A percentile compares a stretch with the other conserved stretches of the same genome.
Evolutionary conservation across 37 sponge, comb jelly and placozoan genomes (phyloP).

Genomic region (Theonella swinhoei): DNA sequence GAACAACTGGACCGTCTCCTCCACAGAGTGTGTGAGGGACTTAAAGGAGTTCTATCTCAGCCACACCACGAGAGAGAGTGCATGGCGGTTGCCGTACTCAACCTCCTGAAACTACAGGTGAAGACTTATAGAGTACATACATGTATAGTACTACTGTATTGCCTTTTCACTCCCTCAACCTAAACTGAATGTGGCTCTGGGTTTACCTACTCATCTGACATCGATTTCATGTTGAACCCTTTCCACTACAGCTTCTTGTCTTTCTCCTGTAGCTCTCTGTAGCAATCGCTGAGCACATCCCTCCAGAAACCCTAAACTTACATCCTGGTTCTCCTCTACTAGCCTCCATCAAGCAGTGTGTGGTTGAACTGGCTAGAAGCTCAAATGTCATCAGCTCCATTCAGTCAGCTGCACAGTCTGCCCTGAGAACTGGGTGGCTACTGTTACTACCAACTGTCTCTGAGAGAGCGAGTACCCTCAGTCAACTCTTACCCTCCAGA

Average conservation of each 20-base stretch:
- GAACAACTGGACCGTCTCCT: slow-evolving; percentile 75
- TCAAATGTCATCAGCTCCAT: slow-evolving; percentile 64
- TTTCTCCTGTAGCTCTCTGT: slow-evolving; percentile 68
- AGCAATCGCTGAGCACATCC: slow-evolving; percentile 56
- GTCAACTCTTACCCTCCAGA: slow-evolving; percentile 61
- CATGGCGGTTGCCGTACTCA: slow-evolving; percentile 79
- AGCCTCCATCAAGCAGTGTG: slow-evolving; percentile 79
- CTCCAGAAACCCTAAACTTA: slow-evolving; percentile 55
- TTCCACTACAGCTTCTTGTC: no score
- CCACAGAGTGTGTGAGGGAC: slow-evolving; percentile 58
- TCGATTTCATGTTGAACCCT: no score
- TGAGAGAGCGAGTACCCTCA: slow-evolving; percentile 84
- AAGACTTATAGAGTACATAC: not conserved
- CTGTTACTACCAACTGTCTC: slow-evolving; percentile 85
- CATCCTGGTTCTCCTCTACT: slow-evolving; percentile 70
- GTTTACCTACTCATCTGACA: no score
- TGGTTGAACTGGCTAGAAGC: slow-evolving; percentile 80
- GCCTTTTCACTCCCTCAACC: not conserved
- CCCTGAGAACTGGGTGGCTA: slow-evolving; percentile 82
- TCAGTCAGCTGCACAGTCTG: slow-evolving; percentile 81
- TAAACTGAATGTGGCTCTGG: no score
- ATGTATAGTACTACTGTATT: not conserved
- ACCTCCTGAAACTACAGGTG: slow-evolving; percentile 82
- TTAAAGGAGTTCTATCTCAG: slow-evolving; percentile 29
- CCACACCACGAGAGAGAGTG: slow-evolving; percentile 78